Base-by-base conservation (phyloP, 1,140 invertebrate genomes). In the Spodoptera litura region DNA sequence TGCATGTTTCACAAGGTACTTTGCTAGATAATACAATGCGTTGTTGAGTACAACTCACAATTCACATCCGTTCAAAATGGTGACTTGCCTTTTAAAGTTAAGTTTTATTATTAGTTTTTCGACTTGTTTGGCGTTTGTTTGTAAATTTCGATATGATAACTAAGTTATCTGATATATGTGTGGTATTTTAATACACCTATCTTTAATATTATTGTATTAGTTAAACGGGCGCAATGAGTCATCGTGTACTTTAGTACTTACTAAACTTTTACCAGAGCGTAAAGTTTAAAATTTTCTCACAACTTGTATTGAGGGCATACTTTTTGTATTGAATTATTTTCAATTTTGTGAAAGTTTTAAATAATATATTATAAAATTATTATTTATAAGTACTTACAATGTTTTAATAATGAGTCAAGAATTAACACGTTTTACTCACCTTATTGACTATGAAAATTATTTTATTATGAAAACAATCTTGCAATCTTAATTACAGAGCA, bases 11-110 rank as follows among this genome's bases (percentile, higher is more conserved):
- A 75, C 62, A 83, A 80, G 81, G 27, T 56, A 84, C 76, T 78
- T 79, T 64, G 81, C 72, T 85, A 86, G 78, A 86, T 89, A 89
- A 89, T 86, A 90, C 87, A 92, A 91, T 89, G 92, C 91, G 90
- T 93, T 91, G 92, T 94, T 93, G 85, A 92, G 86, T 91, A 88
- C 88, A 87, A 89, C 87, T 93, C 89, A 93, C 74, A 68, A 62
- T 75, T 75, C 73, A 75, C 92, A 94, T 95, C 93, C 94, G 94
- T 90, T 95, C 95, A 95, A 96, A 96, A 96, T 96, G 95, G 95
- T 95, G 95, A 93, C 95, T 95, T 95, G 90, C 89, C 87, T 89
- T 93, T 92, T 91, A 85, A 68, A 80, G 77, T 88, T 86, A 79
- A 70, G 66, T 82, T 80, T 83, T 81, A 76, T 85, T 79, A 38